A percentile compares a stretch with the other conserved stretches of the same genome.
Evolutionary conservation across 2,888 invertebrate genomes (phyloP).

Genomic region (Calameuta idolon): DNA sequence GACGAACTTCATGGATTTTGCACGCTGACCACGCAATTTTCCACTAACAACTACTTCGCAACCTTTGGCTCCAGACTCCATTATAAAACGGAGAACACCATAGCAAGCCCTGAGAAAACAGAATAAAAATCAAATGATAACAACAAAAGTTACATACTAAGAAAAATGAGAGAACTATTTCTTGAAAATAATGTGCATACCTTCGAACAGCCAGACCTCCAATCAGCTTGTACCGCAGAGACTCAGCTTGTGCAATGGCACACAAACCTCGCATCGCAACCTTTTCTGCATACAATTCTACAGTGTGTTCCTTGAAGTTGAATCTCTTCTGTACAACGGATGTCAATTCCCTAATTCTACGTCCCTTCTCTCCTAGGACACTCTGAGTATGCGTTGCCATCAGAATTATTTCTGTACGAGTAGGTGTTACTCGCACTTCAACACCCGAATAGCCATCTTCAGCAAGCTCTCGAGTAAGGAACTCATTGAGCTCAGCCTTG

Average conservation of each 20-base stretch:
- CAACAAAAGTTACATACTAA: neutral
- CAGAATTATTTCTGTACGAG: constrained; percentile 96
- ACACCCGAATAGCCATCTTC: constrained; percentile 99
- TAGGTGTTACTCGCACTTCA: constrained; percentile 95
- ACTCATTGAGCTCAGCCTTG: constrained; percentile 97
- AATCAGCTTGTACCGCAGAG: constrained; percentile 95
- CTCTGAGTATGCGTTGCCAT: constrained; percentile 97
- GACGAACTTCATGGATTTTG: constrained; percentile 99
- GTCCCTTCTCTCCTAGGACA: constrained; percentile 95
- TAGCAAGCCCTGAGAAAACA: constrained; percentile 81
- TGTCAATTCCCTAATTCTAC: constrained; percentile 94
- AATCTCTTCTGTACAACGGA: constrained; percentile 97
- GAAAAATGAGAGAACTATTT: neutral
- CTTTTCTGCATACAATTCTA: constrained; percentile 97
- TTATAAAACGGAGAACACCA: constrained; percentile 96
- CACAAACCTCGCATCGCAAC: constrained; percentile 96
- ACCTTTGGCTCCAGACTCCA: constrained; percentile 94
- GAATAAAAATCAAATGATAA: neutral
- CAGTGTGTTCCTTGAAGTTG: constrained; percentile 80
- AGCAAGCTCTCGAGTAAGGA: constrained; percentile 94
- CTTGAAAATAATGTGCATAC: constrained; percentile 44
- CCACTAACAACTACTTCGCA: constrained; percentile 98
- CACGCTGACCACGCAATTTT: constrained; percentile 96
- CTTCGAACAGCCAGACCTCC: constrained; percentile 83
- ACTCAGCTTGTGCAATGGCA: constrained; percentile 98